Conservation (phyloP, 1,140 invertebrate genomes). For the Ceratosolen solmsi region DNA sequence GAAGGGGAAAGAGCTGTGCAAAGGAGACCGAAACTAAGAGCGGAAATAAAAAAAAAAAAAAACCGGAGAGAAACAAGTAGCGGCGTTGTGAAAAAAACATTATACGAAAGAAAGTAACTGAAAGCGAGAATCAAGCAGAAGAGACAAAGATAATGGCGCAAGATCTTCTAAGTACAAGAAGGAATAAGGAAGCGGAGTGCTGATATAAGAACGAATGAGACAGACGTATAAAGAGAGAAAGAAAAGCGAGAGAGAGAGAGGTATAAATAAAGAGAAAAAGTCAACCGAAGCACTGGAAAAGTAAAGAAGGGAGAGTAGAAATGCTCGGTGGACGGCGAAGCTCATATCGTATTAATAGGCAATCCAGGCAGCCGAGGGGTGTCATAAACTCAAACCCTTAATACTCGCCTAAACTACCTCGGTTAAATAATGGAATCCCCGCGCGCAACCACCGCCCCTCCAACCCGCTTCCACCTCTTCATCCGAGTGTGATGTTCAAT, state of each 20-base stretch:
- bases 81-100: not conserved
- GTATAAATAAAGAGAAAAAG: slow-evolving; percentile 35
- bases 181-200: not conserved
- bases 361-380: slow-evolving; percentile 73
- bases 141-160: not conserved
- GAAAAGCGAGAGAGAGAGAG: not conserved
- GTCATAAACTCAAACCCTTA: slow-evolving; percentile 75
- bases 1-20: not conserved
- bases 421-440: slow-evolving; percentile 74
- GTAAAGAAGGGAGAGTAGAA: slow-evolving; percentile 49
- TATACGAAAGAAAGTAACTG: slow-evolving; percentile 19
- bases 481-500: too few species aligned
- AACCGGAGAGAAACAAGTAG: not conserved
- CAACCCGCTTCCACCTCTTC: not conserved
- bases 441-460: slow-evolving; percentile 24
- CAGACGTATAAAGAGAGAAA: not conserved
- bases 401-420: slow-evolving; percentile 75
- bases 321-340: slow-evolving; percentile 62
- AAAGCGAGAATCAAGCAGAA: not conserved
- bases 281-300: slow-evolving; percentile 51
- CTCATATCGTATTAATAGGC: slow-evolving; percentile 76
- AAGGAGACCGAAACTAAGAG: not conserved
- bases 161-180: not conserved
- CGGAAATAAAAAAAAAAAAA: not conserved
- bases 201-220: not conserved